phyloP scores from a whole-genome alignment of 2,113 vertebrate genomes.

The Trematocara macrostoma region DNA sequence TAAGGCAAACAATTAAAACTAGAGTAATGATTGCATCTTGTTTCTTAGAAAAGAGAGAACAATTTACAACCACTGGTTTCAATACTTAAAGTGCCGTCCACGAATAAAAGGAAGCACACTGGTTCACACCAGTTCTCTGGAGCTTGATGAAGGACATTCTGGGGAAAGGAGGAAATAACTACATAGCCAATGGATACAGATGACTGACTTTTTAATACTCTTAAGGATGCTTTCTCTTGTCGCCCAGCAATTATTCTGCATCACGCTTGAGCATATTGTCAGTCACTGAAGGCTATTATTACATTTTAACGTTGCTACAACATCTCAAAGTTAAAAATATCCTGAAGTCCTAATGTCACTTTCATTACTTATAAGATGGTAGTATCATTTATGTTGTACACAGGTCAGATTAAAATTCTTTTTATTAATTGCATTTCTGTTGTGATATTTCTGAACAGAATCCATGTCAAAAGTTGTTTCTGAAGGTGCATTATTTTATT shows the following conservation, averaged over 20 bases:
- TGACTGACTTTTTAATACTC: not conserved
- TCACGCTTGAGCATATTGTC: not conserved
- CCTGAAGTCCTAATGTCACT: not conserved
- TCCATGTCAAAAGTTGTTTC: not conserved
- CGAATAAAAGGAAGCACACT: not conserved
- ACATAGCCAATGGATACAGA: not conserved
- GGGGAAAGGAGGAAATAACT: constrained; percentile 10
- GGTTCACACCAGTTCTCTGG: not conserved
- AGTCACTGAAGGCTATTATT: not conserved
- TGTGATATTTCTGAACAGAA: not conserved
- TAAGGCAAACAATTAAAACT: not conserved
- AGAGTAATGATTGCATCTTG: not conserved
- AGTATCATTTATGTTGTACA: not conserved
- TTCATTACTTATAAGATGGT: not conserved
- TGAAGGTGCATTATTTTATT: not conserved
- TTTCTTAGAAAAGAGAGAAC: not conserved
- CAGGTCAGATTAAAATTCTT: not conserved
- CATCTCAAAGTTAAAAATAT: not conserved
- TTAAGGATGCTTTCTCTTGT: not conserved
- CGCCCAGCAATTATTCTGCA: not conserved
- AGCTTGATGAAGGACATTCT: not conserved
- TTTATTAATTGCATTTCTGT: not conserved
- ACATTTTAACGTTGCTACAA: not conserved
- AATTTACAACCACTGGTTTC: constrained; percentile 14
- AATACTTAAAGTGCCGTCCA: not conserved